Evolutionary conservation across 30 jellyfish, hydroid and myxozoan species (phyloP), one percentile per base, ranked within the genome.

Genomic region (Euphysa ruthae): DNA sequence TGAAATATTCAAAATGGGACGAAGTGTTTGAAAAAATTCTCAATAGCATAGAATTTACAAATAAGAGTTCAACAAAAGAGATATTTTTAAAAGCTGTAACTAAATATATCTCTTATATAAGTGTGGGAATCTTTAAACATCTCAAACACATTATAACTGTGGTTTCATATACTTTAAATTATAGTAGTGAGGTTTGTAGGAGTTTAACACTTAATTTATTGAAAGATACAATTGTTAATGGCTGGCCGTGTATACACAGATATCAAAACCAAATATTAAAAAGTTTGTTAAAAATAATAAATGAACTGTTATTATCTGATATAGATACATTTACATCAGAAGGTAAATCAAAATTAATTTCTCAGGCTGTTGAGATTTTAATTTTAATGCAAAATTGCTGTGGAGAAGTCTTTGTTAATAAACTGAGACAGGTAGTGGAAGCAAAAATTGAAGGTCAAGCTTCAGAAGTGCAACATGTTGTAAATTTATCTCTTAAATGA

Each of bases 41-140:
- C 27, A 29, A 78, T 27, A 83, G 75, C 63, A 35, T 83, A 1
- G 95, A 74, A 23, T 75, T 49, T 35, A 77, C 86, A 31, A 83
- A 49, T 38, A 43, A 46, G 15, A 18, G 24, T 4, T 24, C 73
- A 3, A 49, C 77, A 0, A 74, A 73, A 42, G 58, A 46, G 29
- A 35, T 75, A 4, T 46, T 83, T 35, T 43, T 58, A 19, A 49
- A 70, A 52, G 38, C 68, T 42, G 18, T 83, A 2, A 46, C 77
- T 0, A 26, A 58, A 14, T 82, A 38, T 69, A 34, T 68, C 13
- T 46, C 19, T 19, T 73, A 56, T 25, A 33, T 83, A 68, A 82
- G 81, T 28, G 71, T 65, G 16, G 69, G 75, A 66, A 14, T 69
- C 35, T 66, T 71, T 6, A 83, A 70, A 49, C 69, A 74, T 49